phyloP scores from a whole-genome alignment of 37 sponge, comb jelly and placozoan genomes.

The Spongilla lacustris region DNA sequence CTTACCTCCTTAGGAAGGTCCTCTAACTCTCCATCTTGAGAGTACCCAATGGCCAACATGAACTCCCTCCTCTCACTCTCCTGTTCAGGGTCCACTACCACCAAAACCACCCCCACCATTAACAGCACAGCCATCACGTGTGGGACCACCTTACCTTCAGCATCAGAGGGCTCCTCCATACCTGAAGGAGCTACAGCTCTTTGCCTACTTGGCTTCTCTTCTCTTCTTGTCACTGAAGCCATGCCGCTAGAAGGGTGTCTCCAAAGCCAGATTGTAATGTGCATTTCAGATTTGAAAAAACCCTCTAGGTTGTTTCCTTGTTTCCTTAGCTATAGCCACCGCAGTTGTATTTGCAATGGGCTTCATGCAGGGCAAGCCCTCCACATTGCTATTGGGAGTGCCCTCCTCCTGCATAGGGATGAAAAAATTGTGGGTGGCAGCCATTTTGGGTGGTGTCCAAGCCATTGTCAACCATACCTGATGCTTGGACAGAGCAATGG shows the following conservation, averaged over 20 bases:
- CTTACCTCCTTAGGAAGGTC: slow-evolving; percentile 66
- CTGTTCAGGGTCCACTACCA: slow-evolving; percentile 7
- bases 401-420: too few species aligned
- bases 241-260: too few species aligned
- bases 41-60: slow-evolving; percentile 69
- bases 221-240: too few species aligned
- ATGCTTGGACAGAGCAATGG: too few species aligned
- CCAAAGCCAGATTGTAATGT: slow-evolving; percentile 12
- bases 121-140: neutral
- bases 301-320: slow-evolving; percentile 14
- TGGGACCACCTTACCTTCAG: neutral
- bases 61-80: slow-evolving; percentile 44
- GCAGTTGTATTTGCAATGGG: neutral
- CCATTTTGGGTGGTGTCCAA: too few species aligned
- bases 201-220: neutral
- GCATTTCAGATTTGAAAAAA: slow-evolving; percentile 53
- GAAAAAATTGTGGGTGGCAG: too few species aligned
- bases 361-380: neutral
- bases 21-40: slow-evolving; percentile 30
- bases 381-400: too few species aligned
- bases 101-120: neutral
- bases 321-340: slow-evolving; percentile 5
- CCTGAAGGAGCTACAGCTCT: neutral
- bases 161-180: neutral
- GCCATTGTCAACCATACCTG: too few species aligned